Percentiles rank a stretch among this genome's conserved stretches.
These are phyloP conservation scores for Sarcophaga bullata DNA, from an alignment of 1,140 invertebrate species.

Conservation along the genomic window DNA sequence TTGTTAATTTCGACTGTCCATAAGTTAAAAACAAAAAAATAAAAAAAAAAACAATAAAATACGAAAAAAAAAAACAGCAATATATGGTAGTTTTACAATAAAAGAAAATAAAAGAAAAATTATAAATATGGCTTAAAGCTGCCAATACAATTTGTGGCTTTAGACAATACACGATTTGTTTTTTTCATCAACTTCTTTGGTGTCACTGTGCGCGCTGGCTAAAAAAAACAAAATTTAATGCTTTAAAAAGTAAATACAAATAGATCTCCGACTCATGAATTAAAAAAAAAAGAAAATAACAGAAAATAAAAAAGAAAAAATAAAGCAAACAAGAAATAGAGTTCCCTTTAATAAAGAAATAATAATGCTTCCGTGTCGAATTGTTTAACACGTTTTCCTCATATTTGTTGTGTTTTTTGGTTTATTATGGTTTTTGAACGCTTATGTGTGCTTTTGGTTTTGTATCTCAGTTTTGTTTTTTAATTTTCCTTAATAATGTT, in stretches of 20 bases:
- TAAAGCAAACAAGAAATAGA: conserved; percentile 2
- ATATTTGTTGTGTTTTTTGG: not conserved
- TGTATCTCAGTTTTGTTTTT: too few relatives aligned
- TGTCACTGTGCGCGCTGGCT: not conserved
- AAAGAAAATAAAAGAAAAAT: too few relatives aligned
- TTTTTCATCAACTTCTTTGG: not conserved
- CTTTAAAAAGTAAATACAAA: too few relatives aligned
- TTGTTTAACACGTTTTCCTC: conserved; percentile 27
- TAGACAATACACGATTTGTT: not conserved
- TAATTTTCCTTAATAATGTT: too few relatives aligned
- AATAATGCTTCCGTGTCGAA: conserved; percentile 30
- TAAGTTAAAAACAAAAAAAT: too few relatives aligned
- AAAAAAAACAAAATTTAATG: too few relatives aligned
- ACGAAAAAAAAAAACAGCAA: too few relatives aligned
- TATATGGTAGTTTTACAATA: too few relatives aligned
- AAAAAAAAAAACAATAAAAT: too few relatives aligned
- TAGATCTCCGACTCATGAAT: too few relatives aligned
- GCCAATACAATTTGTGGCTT: not conserved
- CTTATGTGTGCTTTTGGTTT: not conserved
- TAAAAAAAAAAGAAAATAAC: too few relatives aligned
- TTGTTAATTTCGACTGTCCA: too few relatives aligned
- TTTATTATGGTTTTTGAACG: not conserved
- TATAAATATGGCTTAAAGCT: not conserved
- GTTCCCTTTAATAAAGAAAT: not conserved
- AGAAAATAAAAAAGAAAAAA: not conserved